Evolutionary conservation across 2,888 invertebrate genomes (phyloP).

Genomic region (Heteropelma amictum): DNA sequence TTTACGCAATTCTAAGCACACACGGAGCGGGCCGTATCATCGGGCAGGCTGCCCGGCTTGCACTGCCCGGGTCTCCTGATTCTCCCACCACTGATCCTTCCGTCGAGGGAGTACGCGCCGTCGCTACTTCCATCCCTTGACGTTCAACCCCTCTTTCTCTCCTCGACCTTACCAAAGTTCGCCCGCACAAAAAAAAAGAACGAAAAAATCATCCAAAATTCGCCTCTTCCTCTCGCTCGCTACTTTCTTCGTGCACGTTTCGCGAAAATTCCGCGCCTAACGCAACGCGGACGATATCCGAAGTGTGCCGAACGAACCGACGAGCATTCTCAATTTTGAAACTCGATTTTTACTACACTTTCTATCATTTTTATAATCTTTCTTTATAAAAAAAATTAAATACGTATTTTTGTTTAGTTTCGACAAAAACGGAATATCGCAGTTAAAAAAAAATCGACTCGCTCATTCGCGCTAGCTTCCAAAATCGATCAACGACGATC

Average conservation of each 20-base stretch:
- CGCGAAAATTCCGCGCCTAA: too few relatives aligned
- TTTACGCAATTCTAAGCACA: conserved; percentile 11
- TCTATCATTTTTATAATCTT: too few relatives aligned
- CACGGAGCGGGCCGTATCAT: conserved; percentile 63
- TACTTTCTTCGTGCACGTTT: neutral
- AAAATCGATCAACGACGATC: too few relatives aligned
- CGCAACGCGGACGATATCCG: too few relatives aligned
- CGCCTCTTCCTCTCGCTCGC: neutral
- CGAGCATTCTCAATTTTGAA: too few relatives aligned
- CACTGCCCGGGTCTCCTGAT: conserved; percentile 77
- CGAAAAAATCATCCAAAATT: neutral
- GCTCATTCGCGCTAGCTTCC: too few relatives aligned
- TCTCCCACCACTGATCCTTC: conserved; percentile 70
- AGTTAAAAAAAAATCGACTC: too few relatives aligned
- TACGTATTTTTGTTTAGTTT: too few relatives aligned
- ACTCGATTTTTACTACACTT: too few relatives aligned
- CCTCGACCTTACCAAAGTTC: conserved; percentile 12
- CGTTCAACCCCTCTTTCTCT: conserved; percentile 38
- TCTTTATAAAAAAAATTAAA: too few relatives aligned
- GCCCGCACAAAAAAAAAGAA: neutral
- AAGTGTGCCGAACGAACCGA: too few relatives aligned
- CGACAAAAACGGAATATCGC: too few relatives aligned
- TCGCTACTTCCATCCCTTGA: conserved; percentile 54
- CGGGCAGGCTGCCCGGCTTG: conserved; percentile 77
- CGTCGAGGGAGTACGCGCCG: conserved; percentile 55